Conservation (phyloP, 2,113 vertebrate genomes). For the Climacteris rufus region DNA sequence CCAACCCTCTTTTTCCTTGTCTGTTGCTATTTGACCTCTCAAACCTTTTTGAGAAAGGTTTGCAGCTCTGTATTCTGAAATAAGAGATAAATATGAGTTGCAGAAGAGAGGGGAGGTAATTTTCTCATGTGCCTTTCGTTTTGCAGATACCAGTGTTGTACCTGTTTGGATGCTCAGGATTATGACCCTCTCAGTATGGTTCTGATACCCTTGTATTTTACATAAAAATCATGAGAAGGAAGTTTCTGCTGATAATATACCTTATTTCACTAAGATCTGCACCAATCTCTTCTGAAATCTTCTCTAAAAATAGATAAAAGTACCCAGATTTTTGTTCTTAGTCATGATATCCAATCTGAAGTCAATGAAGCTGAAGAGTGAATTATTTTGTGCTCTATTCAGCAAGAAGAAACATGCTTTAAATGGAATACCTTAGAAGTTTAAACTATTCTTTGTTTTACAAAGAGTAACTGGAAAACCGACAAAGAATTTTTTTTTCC, state of each 20-base stretch:
- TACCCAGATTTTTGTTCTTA: neutral
- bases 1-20: neutral
- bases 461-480: constrained; percentile 3
- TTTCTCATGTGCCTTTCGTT: neutral
- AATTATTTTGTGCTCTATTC: neutral
- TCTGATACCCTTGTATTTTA: neutral
- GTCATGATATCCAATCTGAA: neutral
- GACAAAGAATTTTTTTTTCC: neutral
- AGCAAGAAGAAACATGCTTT: neutral
- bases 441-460: constrained; percentile 34
- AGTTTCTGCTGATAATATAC: neutral
- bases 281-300: neutral
- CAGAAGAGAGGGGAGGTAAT: neutral
- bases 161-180: neutral
- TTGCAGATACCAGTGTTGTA: neutral
- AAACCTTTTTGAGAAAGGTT: neutral
- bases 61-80: neutral
- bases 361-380: neutral
- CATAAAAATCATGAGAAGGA: neutral
- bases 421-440: neutral
- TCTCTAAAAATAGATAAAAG: neutral
- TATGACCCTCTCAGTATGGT: neutral
- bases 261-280: neutral
- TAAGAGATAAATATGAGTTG: neutral
- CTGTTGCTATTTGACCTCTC: neutral